phyloP scores from a whole-genome alignment of 2,888 invertebrate genomes.

The Cremastobaeus sp. region DNA sequence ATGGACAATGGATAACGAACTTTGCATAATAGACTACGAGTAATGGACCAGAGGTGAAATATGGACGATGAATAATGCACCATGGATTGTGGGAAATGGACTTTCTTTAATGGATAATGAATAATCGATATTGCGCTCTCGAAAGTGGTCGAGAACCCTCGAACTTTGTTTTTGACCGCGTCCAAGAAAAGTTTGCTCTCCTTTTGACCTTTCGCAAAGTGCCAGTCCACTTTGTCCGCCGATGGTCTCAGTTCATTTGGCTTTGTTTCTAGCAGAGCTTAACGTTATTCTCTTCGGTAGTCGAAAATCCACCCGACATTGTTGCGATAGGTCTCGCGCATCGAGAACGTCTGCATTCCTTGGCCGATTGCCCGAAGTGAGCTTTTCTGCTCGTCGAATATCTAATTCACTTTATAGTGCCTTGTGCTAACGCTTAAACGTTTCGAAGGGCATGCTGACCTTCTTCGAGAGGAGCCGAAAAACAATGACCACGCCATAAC shows the following conservation, averaged over 20 bases:
- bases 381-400: constrained; percentile 69
- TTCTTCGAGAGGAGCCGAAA: constrained; percentile 63
- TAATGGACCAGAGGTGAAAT: constrained; percentile 54
- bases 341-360: constrained; percentile 72
- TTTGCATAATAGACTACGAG: constrained; percentile 53
- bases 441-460: constrained; percentile 57
- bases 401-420: constrained; percentile 67
- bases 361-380: constrained; percentile 70
- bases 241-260: constrained; percentile 42
- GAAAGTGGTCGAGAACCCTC: constrained; percentile 12
- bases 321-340: constrained; percentile 72
- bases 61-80: constrained; percentile 51
- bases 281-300: constrained; percentile 63
- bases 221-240: constrained; percentile 31
- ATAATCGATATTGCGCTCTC: constrained; percentile 43
- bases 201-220: constrained; percentile 9
- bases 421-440: constrained; percentile 58
- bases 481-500: constrained; percentile 50
- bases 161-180: neutral
- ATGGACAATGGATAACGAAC: constrained; percentile 55
- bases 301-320: constrained; percentile 64
- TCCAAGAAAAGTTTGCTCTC: constrained; percentile 1
- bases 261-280: constrained; percentile 57
- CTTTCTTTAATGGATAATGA: constrained; percentile 55
- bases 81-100: constrained; percentile 55